Conservation (phyloP, 2,888 invertebrate genomes). For the Lysandra coridon region DNA sequence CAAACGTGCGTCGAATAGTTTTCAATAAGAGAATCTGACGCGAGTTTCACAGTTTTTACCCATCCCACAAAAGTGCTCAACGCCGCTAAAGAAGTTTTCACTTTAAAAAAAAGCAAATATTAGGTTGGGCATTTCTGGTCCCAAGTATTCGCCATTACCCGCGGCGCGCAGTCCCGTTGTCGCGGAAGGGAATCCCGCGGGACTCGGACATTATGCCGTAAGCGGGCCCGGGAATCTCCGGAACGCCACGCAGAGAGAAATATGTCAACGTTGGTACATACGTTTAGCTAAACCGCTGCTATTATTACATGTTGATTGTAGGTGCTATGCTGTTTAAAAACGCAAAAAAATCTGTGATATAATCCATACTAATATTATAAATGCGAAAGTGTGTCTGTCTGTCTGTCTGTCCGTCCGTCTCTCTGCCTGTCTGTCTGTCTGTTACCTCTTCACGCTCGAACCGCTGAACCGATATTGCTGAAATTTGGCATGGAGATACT, state of each 20-base stretch:
- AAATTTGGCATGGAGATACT: too few relatives aligned
- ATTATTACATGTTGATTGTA: neutral
- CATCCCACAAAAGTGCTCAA: too few relatives aligned
- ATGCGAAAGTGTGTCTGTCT: too few relatives aligned
- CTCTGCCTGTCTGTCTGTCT: too few relatives aligned
- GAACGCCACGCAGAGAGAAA: neutral
- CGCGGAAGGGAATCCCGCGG: conserved; percentile 25
- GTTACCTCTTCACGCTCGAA: too few relatives aligned
- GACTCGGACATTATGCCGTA: conserved; percentile 25
- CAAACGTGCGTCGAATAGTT: too few relatives aligned
- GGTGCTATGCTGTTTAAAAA: neutral
- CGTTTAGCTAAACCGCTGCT: neutral
- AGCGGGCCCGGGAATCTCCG: conserved; percentile 4
- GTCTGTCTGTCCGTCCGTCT: too few relatives aligned
- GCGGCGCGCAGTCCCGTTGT: conserved; percentile 20
- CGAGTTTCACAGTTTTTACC: too few relatives aligned
- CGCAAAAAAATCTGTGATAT: neutral
- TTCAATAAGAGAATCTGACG: too few relatives aligned
- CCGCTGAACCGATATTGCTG: too few relatives aligned
- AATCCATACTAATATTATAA: too few relatives aligned
- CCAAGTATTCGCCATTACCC: conserved; percentile 3
- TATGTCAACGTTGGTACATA: neutral
- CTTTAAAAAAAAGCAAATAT: neutral
- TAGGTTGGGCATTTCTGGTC: neutral
- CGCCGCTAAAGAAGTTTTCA: too few relatives aligned